Conservation (phyloP, 2,113 vertebrate genomes). For the Phyllostomus discolor region DNA sequence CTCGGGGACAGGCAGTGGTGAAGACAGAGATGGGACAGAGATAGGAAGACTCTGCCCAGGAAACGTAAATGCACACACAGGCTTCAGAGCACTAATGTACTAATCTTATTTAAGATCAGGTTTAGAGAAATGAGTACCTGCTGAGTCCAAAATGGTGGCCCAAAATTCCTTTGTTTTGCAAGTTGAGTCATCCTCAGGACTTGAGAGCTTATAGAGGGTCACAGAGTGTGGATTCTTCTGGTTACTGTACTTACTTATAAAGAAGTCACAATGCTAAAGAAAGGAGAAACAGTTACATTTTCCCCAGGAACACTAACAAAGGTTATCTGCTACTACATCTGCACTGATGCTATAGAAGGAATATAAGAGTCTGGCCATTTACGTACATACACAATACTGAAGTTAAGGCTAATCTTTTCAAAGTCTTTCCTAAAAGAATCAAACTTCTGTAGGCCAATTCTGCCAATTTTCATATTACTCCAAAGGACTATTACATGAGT, state of each 20-base stretch:
- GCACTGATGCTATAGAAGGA: neutral
- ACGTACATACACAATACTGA: neutral
- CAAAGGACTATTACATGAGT: neutral
- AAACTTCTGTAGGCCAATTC: neutral
- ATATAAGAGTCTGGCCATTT: neutral
- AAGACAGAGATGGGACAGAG: neutral
- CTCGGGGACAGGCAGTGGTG: neutral
- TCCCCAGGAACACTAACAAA: neutral
- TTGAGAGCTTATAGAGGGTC: constrained; percentile 83
- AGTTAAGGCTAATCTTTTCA: constrained; percentile 2
- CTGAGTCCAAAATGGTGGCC: constrained; percentile 86
- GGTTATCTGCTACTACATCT: neutral
- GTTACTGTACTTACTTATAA: constrained; percentile 87
- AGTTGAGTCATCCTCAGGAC: constrained; percentile 76
- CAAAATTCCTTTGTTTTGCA: constrained; percentile 84
- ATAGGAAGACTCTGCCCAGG: neutral
- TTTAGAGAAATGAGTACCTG: constrained; percentile 76
- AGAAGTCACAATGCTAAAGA: constrained; percentile 85
- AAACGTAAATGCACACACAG: neutral
- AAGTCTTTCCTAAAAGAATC: neutral
- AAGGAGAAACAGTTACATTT: constrained; percentile 53
- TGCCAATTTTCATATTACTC: neutral
- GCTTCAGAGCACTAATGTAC: neutral
- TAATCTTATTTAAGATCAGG: neutral
- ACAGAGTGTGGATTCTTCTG: constrained; percentile 86